These are phyloP conservation scores for Lineus longissimus DNA, from an alignment of 1,140 invertebrate genomes.

Conservation along the genomic window DNA sequence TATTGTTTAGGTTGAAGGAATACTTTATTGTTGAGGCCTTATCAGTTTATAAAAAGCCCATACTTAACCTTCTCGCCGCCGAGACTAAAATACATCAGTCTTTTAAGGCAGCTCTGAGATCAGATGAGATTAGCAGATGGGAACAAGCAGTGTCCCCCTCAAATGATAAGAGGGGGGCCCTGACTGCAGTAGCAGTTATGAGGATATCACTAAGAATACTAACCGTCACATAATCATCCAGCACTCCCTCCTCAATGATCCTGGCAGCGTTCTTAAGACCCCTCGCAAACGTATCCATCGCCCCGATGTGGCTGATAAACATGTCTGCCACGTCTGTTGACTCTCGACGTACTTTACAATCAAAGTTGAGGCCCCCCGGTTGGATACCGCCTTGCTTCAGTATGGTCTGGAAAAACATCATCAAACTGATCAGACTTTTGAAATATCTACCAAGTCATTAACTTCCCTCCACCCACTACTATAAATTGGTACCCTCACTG, in stretches of 20 bases:
- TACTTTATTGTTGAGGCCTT: too few species aligned
- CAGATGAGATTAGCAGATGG: too few species aligned
- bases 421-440: background rate
- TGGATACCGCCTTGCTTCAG: slow-evolving; percentile 57
- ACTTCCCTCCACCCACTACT: background rate
- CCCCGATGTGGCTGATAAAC: slow-evolving; percentile 59
- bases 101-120: background rate
- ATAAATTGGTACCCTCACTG: background rate
- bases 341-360: slow-evolving; percentile 57
- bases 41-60: too few species aligned
- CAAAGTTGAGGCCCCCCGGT: slow-evolving; percentile 63
- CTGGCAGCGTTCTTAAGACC: slow-evolving; percentile 58
- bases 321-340: slow-evolving; percentile 59
- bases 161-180: background rate
- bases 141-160: background rate
- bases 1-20: too few species aligned
- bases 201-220: background rate
- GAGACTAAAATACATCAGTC: slow-evolving; percentile 1
- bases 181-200: background rate
- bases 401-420: slow-evolving; percentile 31
- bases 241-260: slow-evolving; percentile 52
- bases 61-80: too few species aligned
- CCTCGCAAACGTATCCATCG: slow-evolving; percentile 61
- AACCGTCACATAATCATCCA: slow-evolving; percentile 39
- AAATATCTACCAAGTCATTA: too few species aligned